These are phyloP conservation scores for Melozone crissalis DNA, from an alignment of 2,113 vertebrate species.

Conservation along the genomic window DNA sequence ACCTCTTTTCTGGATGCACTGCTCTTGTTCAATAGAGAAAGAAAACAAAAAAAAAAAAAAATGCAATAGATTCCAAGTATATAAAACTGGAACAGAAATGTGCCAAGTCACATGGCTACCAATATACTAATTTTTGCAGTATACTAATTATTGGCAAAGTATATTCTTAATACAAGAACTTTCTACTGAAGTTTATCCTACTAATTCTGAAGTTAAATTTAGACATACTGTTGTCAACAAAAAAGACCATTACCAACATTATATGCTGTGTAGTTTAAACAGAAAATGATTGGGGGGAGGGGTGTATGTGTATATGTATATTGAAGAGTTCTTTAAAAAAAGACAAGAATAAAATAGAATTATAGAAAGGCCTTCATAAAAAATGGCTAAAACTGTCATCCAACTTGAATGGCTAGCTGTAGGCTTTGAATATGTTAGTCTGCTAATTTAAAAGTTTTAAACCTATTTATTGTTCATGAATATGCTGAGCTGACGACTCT, in stretches of 20 bases:
- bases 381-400: not conserved
- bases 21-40: not conserved
- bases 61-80: not conserved
- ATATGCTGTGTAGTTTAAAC: not conserved
- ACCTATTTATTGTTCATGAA: conserved; percentile 1
- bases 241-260: not conserved
- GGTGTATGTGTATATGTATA: not conserved
- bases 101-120: not conserved
- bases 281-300: not conserved
- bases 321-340: not conserved
- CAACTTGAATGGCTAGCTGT: not conserved
- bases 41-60: not conserved
- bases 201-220: not conserved
- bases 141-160: not conserved
- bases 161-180: not conserved
- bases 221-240: not conserved
- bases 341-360: not conserved
- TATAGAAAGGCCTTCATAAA: not conserved
- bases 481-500: not conserved
- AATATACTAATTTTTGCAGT: not conserved
- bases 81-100: not conserved
- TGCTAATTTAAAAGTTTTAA: conserved; percentile 10
- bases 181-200: not conserved
- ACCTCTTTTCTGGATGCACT: not conserved
- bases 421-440: not conserved